A percentile compares a stretch with the other conserved stretches of the same genome.
Conservation (phyloP, 2,797 vertebrate species). For the Miichthys miiuy region DNA sequence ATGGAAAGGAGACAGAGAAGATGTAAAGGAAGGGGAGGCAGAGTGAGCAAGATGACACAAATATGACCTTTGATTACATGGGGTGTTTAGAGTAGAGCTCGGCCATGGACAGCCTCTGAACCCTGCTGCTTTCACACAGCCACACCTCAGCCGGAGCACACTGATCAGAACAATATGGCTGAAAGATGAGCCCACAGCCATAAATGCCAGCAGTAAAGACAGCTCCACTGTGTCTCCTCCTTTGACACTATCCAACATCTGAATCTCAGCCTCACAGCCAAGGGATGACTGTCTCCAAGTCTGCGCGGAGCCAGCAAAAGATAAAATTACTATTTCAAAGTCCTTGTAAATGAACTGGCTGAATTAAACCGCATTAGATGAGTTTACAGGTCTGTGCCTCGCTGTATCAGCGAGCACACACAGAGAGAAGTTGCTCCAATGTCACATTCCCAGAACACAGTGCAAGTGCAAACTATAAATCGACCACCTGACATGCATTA, state of each 20-base stretch:
- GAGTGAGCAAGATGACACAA: slow-evolving; percentile 70
- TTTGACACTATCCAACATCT: slow-evolving; percentile 77
- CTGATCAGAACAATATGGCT: slow-evolving; percentile 84
- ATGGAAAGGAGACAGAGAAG: slow-evolving; percentile 58
- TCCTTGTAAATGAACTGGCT: slow-evolving; percentile 73
- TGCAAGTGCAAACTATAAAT: slow-evolving; percentile 78
- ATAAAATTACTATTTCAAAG: slow-evolving; percentile 76
- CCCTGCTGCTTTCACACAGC: slow-evolving; percentile 72
- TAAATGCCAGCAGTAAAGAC: slow-evolving; percentile 82
- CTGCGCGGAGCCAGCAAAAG: slow-evolving; percentile 60
- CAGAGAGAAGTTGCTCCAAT: slow-evolving; percentile 61
- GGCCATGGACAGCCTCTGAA: slow-evolving; percentile 56
- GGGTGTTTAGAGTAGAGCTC: slow-evolving; percentile 71
- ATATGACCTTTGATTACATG: slow-evolving; percentile 80
- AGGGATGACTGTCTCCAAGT: slow-evolving; percentile 59
- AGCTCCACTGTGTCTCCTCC: slow-evolving; percentile 74
- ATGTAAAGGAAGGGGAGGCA: slow-evolving; percentile 69
- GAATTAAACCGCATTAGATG: slow-evolving; percentile 69
- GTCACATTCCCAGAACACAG: slow-evolving; percentile 73
- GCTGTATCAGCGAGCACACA: slow-evolving; percentile 39
- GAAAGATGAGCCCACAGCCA: slow-evolving; percentile 79
- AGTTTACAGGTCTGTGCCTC: slow-evolving; percentile 70
- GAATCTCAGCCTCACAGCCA: slow-evolving; percentile 74
- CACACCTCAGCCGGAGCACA: slow-evolving; percentile 75
- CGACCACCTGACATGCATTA: slow-evolving; percentile 78